Conservation (phyloP, 2,797 vertebrate species). For the Pitangus sulphuratus region DNA sequence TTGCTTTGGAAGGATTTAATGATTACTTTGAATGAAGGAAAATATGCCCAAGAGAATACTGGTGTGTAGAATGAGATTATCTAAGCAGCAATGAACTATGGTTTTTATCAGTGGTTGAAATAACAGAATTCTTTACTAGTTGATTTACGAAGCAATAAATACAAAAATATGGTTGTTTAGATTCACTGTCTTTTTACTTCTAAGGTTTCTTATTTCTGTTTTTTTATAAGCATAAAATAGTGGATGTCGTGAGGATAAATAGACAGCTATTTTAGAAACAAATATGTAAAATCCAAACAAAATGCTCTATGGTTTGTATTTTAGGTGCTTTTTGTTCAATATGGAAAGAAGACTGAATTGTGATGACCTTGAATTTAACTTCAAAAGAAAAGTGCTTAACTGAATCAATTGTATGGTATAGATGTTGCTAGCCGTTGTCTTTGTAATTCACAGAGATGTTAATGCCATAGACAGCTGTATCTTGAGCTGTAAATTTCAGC, state of each 20-base stretch:
- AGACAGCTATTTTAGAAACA: neutral
- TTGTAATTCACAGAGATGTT: neutral
- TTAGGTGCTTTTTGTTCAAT: neutral
- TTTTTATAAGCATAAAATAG: neutral
- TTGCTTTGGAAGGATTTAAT: conserved; percentile 22
- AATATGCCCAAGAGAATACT: neutral
- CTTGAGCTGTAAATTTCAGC: neutral
- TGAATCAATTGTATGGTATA: neutral
- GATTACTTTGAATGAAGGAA: neutral
- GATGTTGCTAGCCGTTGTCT: neutral
- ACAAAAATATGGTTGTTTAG: neutral
- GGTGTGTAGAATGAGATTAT: conserved; percentile 18
- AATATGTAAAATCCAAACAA: neutral
- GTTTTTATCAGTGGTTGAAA: neutral
- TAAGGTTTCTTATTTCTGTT: neutral
- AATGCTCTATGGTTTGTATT: neutral
- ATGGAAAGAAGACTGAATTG: neutral
- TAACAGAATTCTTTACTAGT: neutral
- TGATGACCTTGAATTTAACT: neutral
- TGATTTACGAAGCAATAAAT: neutral
- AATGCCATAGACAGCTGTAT: neutral
- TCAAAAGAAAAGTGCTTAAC: neutral
- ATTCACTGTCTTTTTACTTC: neutral
- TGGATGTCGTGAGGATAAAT: neutral
- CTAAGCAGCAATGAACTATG: neutral